These are phyloP conservation scores for Altica lythri DNA, from an alignment of 2,888 invertebrate genomes.

Conservation along the genomic window DNA sequence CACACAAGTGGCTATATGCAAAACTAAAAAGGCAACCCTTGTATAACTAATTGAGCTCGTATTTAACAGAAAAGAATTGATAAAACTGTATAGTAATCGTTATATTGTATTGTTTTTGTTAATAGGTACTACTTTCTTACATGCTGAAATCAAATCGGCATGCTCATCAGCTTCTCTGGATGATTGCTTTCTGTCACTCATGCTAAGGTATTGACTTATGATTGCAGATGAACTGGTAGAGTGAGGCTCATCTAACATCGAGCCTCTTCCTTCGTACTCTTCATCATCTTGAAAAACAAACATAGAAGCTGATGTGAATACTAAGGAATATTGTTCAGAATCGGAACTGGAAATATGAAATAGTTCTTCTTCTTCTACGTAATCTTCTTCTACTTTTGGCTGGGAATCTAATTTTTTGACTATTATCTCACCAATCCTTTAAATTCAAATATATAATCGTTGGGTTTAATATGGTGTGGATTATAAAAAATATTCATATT, in stretches of 20 bases:
- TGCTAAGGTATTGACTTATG: constrained; percentile 11
- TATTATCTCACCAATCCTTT: constrained; percentile 25
- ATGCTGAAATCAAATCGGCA: constrained; percentile 18
- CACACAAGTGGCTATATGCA: too few species aligned
- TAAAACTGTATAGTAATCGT: too few species aligned
- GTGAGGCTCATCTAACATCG: neutral
- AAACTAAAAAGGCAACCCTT: too few species aligned
- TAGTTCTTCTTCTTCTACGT: constrained; percentile 21
- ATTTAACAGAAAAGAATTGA: too few species aligned
- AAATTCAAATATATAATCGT: too few species aligned
- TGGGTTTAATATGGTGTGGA: too few species aligned
- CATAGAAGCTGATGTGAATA: constrained; percentile 43
- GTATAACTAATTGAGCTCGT: too few species aligned
- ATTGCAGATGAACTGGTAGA: neutral
- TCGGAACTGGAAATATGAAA: constrained; percentile 26
- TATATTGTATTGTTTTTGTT: too few species aligned
- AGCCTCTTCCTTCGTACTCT: neutral
- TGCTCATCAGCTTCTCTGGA: constrained; percentile 1
- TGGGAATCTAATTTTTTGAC: constrained; percentile 21
- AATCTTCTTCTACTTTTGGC: constrained; percentile 9
- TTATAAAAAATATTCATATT: too few species aligned
- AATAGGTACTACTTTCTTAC: constrained; percentile 14
- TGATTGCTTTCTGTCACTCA: constrained; percentile 10
- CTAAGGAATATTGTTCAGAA: constrained; percentile 44
- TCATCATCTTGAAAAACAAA: constrained; percentile 39